A percentile compares a stretch with the other conserved stretches of the same genome.
Evolutionary conservation across 2,888 invertebrate species (phyloP).

Genomic region (Copidosoma aretas): DNA sequence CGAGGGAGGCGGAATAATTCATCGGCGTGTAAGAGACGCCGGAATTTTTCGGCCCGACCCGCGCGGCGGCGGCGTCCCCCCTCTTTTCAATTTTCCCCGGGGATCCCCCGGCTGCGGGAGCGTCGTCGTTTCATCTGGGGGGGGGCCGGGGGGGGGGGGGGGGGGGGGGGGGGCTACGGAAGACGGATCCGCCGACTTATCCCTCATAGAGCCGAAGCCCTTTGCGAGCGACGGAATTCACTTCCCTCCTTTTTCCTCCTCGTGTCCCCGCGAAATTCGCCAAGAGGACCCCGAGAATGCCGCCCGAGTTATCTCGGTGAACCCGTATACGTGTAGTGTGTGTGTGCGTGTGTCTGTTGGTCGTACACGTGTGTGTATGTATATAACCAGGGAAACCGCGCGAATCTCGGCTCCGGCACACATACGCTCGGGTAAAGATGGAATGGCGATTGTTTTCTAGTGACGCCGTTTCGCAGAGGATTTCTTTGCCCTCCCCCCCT

Average conservation of each 20-base stretch:
- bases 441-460: conserved; percentile 50
- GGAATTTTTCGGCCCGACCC: too few relatives aligned
- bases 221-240: conserved; percentile 51
- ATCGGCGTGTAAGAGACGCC: too few relatives aligned
- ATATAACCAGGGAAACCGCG: too few relatives aligned
- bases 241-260: conserved; percentile 24
- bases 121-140: conserved; percentile 30
- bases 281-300: conserved; percentile 48
- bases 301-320: conserved; percentile 39
- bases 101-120: conserved; percentile 1
- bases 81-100: conserved; percentile 27
- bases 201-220: conserved; percentile 42
- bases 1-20: too few relatives aligned
- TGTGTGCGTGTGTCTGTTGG: too few relatives aligned
- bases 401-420: too few relatives aligned
- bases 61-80: too few relatives aligned
- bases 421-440: too few relatives aligned
- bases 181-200: conserved; percentile 45
- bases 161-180: too few relatives aligned
- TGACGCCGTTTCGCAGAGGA: conserved; percentile 18
- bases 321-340: too few relatives aligned
- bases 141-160: too few relatives aligned
- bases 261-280: conserved; percentile 41
- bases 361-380: too few relatives aligned
- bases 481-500: conserved; percentile 38